These are phyloP conservation scores for Vanessa tameamea DNA, from an alignment of 1,140 invertebrate genomes.

Conservation along the genomic window DNA sequence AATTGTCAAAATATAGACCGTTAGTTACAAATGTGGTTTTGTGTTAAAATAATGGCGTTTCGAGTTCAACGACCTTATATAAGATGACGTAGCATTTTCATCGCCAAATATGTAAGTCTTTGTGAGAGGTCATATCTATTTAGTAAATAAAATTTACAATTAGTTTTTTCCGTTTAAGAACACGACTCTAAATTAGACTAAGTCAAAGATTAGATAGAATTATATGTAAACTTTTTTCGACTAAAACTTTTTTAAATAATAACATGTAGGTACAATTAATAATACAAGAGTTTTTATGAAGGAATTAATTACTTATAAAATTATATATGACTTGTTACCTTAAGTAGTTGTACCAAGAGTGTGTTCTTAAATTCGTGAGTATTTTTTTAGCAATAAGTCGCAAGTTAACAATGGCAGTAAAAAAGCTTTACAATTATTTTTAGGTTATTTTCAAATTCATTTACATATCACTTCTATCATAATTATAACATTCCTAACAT, in stretches of 20 bases:
- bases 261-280: neutral
- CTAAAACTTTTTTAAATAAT: conserved; percentile 7
- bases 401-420: conserved; percentile 7
- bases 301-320: neutral
- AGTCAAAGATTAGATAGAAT: conserved; percentile 5
- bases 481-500: neutral
- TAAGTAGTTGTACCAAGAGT: neutral
- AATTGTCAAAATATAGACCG: conserved; percentile 27
- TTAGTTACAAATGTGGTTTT: conserved; percentile 23
- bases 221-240: neutral
- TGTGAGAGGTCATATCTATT: conserved; percentile 25
- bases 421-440: neutral
- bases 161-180: conserved; percentile 11
- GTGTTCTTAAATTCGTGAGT: neutral
- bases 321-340: conserved; percentile 6
- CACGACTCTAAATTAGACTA: neutral
- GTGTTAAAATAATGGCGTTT: conserved; percentile 23
- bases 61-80: conserved; percentile 23
- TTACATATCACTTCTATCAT: neutral
- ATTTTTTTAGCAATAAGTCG: neutral
- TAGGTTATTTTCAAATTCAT: neutral
- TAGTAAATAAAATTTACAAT: conserved; percentile 19
- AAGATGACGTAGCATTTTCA: conserved; percentile 28
- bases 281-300: neutral
- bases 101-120: conserved; percentile 20